Evolutionary conservation across 2,888 invertebrate species (phyloP).

Genomic region (Mythimna impura): DNA sequence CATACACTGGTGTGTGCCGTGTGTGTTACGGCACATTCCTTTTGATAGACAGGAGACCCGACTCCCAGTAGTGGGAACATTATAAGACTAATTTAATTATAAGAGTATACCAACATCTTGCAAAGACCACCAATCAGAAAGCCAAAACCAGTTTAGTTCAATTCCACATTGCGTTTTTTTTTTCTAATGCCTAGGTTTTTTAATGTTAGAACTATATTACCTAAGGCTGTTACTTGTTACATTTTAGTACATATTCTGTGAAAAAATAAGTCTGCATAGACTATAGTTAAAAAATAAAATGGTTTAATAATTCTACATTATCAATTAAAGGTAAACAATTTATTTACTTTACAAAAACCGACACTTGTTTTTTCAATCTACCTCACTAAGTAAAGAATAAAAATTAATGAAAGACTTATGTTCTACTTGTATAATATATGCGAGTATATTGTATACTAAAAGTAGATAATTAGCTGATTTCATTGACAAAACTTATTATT

Average conservation of each 20-base stretch:
- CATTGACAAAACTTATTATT: conserved; percentile 17
- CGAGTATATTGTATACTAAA: conserved; percentile 19
- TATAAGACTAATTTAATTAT: not conserved
- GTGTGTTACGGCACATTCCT: no score
- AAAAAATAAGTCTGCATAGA: conserved; percentile 18
- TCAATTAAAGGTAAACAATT: not conserved
- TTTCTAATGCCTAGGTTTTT: conserved; percentile 11
- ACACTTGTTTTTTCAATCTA: not conserved
- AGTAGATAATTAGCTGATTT: not conserved
- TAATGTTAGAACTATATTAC: conserved; percentile 36
- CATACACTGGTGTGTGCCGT: no score
- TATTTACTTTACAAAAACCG: not conserved
- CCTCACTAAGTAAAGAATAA: not conserved
- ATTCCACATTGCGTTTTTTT: conserved; percentile 26
- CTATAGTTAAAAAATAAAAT: conserved; percentile 10
- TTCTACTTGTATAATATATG: conserved; percentile 22
- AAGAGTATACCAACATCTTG: conserved; percentile 16
- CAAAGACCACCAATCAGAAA: not conserved
- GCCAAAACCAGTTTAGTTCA: conserved; percentile 9
- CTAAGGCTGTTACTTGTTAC: conserved; percentile 21
- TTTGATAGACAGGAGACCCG: no score
- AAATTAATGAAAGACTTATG: conserved; percentile 6
- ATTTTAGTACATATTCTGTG: conserved; percentile 28
- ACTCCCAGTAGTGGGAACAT: not conserved
- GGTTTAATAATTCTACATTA: not conserved